Evolutionary conservation across 2,113 vertebrate genomes (phyloP).

Genomic region (Lepus americanus): DNA sequence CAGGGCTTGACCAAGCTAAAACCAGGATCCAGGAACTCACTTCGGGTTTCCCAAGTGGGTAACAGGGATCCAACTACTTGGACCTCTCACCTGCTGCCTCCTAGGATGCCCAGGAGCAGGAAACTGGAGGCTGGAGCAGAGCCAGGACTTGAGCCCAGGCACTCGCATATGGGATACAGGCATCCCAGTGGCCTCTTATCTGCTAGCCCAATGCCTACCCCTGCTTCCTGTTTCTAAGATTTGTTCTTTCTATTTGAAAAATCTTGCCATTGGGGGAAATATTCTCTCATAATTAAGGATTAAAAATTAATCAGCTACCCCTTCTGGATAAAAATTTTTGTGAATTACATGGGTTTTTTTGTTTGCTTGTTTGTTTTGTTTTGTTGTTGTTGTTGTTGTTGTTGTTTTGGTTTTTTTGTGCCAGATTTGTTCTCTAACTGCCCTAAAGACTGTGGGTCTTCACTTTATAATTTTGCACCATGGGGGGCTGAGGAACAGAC

Average conservation of each 20-base stretch:
- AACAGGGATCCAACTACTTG: too few species aligned
- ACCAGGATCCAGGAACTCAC: too few species aligned
- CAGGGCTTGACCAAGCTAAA: too few species aligned
- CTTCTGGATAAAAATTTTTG: not conserved
- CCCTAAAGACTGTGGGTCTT: conserved; percentile 39
- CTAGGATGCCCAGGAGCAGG: too few species aligned
- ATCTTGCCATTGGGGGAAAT: not conserved
- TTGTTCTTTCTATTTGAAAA: not conserved
- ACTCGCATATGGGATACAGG: too few species aligned
- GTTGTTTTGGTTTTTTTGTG: not conserved
- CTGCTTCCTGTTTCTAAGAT: conserved; percentile 21
- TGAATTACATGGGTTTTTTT: not conserved
- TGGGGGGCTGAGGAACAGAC: conserved; percentile 11
- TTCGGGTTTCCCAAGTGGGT: too few species aligned
- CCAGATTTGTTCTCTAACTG: not conserved
- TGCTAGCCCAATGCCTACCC: not conserved
- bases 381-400: not conserved
- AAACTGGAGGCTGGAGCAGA: too few species aligned
- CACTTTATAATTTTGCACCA: conserved; percentile 61
- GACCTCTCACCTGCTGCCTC: too few species aligned
- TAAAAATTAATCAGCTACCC: conserved; percentile 18
- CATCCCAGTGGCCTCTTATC: too few species aligned
- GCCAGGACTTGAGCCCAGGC: too few species aligned
- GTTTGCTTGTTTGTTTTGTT: too few species aligned
- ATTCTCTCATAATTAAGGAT: not conserved